phyloP scores from a whole-genome alignment of 2,888 invertebrate genomes.

The Monopis laevigella region DNA sequence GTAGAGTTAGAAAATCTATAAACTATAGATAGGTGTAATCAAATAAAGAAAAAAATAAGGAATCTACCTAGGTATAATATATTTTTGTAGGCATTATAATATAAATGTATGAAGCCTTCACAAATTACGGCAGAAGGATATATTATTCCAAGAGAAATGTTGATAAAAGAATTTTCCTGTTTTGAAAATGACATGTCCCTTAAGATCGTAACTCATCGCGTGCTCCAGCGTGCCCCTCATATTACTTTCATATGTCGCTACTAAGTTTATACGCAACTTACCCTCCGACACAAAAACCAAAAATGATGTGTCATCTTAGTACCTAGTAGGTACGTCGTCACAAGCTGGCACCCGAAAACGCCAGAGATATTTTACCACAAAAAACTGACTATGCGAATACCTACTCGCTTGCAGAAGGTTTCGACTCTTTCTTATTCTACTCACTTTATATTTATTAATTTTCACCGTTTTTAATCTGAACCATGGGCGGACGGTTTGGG shows the following conservation, averaged over 20 bases:
- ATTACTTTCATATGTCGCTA: conserved; percentile 35
- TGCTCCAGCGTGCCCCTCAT: conserved; percentile 29
- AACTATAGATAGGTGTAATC: no score
- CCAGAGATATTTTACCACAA: conserved; percentile 3
- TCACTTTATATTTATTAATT: no score
- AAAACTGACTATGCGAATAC: conserved; percentile 1
- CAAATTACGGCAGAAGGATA: no score
- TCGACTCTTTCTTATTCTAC: no score
- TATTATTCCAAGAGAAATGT: conserved; percentile 28
- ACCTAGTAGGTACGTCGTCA: conserved; percentile 6
- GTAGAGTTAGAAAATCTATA: no score
- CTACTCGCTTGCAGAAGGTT: no score
- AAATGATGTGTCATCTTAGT: conserved; percentile 30
- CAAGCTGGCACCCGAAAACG: conserved; percentile 4
- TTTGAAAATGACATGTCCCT: conserved; percentile 36
- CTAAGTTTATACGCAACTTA: conserved; percentile 29
- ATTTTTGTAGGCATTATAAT: no score
- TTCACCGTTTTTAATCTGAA: no score
- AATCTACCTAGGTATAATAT: no score
- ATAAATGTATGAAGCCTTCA: no score
- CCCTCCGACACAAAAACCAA: conserved; percentile 28
- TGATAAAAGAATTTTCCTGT: conserved; percentile 42
- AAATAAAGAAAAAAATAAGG: no score
- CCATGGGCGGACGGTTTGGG: no score
- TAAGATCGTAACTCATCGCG: conserved; percentile 40